Base-by-base conservation (phyloP, 2,113 vertebrate species). In the Crotalus viridis region DNA sequence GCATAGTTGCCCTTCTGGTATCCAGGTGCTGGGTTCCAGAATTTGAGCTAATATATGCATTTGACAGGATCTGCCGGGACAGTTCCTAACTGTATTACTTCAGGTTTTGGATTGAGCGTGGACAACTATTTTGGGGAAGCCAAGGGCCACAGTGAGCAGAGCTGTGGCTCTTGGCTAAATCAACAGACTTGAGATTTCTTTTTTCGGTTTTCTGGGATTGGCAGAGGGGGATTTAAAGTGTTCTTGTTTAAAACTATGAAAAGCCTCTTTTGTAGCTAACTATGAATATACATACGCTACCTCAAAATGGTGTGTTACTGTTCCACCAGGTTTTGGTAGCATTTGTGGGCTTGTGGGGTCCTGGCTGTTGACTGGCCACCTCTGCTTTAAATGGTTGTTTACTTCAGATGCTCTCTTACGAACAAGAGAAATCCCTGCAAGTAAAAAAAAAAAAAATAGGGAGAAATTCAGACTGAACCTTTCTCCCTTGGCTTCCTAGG, bases 381-480 rank as follows among this genome's bases (percentile, higher is more conserved):
- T 21, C 33, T 57, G 56, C 22, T 54, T 13, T 74, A 43, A 26
- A 13, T 57, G 24, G 52, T 48, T 92, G 26, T 24, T 46, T n/a
- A 6, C 59, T 90, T 90, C 56, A 61, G 43, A 74, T 88, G 48
- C 26, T 46, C 39, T 46, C 33, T 26, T 81, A 89, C 10, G 54
- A 86, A 81, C 10, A 43, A 87, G 64, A 56, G 15, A 89, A 81
- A 85, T 33, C 19, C 43, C 74, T 46, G 17, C 28, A 8, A 24
- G 43, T 59, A 81, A 69, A 61, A 86, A 93, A 86, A 86, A 39
- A 93, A 93, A 86, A 93, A 93, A 85, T 28, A 89, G 33, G n/a
- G 61, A 64, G 51, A 57, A 43, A 52, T 74, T 54, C 55, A 57
- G 64, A 13, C 74, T 55, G 59, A 88, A 74, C n/a, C 59, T 48